Evolutionary conservation across 1,140 invertebrate genomes (phyloP).

Genomic region (Brachionus rotundiformis): DNA sequence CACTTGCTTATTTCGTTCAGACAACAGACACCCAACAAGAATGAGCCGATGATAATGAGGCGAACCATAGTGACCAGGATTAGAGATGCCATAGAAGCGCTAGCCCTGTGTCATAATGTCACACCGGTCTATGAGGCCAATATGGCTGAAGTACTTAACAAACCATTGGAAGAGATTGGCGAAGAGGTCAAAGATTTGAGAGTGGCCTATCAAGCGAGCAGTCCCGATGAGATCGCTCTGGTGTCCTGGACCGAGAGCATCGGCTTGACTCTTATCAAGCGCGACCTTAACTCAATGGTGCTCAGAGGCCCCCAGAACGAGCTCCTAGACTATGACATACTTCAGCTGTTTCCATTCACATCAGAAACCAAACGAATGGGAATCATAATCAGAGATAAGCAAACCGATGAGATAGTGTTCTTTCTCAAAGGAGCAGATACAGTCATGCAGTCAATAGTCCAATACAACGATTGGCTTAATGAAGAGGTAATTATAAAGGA

Average conservation of each 20-base stretch:
- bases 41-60: conserved; percentile 56
- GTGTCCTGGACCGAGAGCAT: conserved; percentile 76
- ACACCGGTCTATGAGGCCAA: conserved; percentile 86
- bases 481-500: conserved; percentile 80
- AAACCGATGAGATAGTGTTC: conserved; percentile 84
- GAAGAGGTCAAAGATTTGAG: conserved; percentile 44
- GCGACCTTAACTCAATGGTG: conserved; percentile 78
- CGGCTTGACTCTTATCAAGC: conserved; percentile 70
- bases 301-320: conserved; percentile 71
- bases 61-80: conserved; percentile 76
- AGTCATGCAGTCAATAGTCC: conserved; percentile 86
- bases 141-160: not conserved
- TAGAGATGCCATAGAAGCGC: conserved; percentile 84
- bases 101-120: conserved; percentile 97
- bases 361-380: conserved; percentile 98
- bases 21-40: conserved; percentile 53
- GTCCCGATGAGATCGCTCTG: conserved; percentile 91
- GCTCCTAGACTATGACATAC: conserved; percentile 77
- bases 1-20: conserved; percentile 57
- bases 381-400: conserved; percentile 85
- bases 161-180: conserved; percentile 27
- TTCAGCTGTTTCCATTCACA: conserved; percentile 96
- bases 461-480: conserved; percentile 92
- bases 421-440: conserved; percentile 97
- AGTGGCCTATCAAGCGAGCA: conserved; percentile 80